Conservation (phyloP, 1,140 invertebrate species). For the Prorops nasuta region DNA sequence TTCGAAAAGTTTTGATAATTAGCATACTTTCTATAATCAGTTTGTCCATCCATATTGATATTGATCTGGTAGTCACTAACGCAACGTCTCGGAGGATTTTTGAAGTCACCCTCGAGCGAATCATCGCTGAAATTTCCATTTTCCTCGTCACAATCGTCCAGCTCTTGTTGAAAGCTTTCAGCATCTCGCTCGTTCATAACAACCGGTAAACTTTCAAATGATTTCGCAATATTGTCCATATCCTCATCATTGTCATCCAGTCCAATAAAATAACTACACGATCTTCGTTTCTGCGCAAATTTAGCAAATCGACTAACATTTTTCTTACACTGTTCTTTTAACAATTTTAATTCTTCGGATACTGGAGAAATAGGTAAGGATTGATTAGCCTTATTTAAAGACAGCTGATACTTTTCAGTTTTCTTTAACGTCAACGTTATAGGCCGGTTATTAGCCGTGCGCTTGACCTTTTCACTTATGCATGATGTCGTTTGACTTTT, state of each 20-base stretch:
- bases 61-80: slow-evolving; percentile 78
- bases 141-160: slow-evolving; percentile 37
- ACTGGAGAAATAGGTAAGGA: slow-evolving; percentile 56
- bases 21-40: slow-evolving; percentile 28
- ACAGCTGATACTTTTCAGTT: slow-evolving; percentile 54
- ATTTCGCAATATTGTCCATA: slow-evolving; percentile 45
- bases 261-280: slow-evolving; percentile 53
- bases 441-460: slow-evolving; percentile 34
- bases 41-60: slow-evolving; percentile 34
- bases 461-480: slow-evolving; percentile 33
- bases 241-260: slow-evolving; percentile 44
- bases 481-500: slow-evolving; percentile 46
- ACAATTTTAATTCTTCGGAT: slow-evolving; percentile 48
- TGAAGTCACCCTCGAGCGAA: slow-evolving; percentile 70
- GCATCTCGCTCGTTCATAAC: slow-evolving; percentile 45
- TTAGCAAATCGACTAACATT: slow-evolving; percentile 41
- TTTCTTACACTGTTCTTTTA: slow-evolving; percentile 44
- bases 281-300: slow-evolving; percentile 47
- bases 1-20: slow-evolving; percentile 29
- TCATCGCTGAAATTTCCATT: slow-evolving; percentile 74
- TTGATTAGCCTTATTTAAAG: slow-evolving; percentile 47
- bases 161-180: slow-evolving; percentile 21
- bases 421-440: slow-evolving; percentile 47
- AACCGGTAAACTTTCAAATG: slow-evolving; percentile 45
- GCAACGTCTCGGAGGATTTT: slow-evolving; percentile 62